Evolutionary conservation across 2,797 vertebrate genomes (phyloP).

Genomic region (Odontamblyopus lacepedii): DNA sequence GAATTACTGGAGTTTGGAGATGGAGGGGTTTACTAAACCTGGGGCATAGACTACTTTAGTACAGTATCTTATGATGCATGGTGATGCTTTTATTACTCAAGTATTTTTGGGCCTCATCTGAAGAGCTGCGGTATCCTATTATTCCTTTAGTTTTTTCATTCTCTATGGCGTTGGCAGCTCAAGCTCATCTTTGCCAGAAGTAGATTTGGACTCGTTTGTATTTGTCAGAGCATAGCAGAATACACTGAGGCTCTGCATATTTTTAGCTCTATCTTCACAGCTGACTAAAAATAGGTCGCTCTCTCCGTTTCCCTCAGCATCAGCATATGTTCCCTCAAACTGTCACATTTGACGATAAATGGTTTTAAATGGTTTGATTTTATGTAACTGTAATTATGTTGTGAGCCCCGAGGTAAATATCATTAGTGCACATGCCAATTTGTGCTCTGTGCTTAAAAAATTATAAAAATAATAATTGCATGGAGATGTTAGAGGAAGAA

Average conservation of each 20-base stretch:
- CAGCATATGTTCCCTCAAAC: not conserved
- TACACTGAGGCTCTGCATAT: slow-evolving; percentile 35
- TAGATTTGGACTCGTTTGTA: not conserved
- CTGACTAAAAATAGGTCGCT: slow-evolving; percentile 65
- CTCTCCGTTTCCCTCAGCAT: slow-evolving; percentile 19
- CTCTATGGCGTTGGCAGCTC: not conserved
- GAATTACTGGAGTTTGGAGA: not conserved
- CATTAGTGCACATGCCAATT: not conserved
- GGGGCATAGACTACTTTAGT: not conserved
- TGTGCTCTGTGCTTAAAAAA: not conserved
- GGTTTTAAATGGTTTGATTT: not conserved
- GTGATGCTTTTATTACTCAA: not conserved
- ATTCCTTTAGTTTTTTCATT: not conserved
- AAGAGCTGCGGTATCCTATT: not conserved
- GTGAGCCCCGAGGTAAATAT: not conserved
- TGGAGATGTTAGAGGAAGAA: not conserved
- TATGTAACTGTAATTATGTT: not conserved
- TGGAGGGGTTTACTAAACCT: not conserved
- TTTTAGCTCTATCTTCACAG: slow-evolving; percentile 64
- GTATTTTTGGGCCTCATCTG: not conserved
- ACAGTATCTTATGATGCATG: not conserved
- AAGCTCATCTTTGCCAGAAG: slow-evolving; percentile 7
- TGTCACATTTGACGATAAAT: not conserved
- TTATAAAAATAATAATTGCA: not conserved
- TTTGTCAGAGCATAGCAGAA: slow-evolving; percentile 6